A percentile compares a stretch with the other conserved stretches of the same genome.
These are phyloP conservation scores for Sciurus niger DNA, from an alignment of 2,113 vertebrate genomes.

Conservation along the genomic window DNA sequence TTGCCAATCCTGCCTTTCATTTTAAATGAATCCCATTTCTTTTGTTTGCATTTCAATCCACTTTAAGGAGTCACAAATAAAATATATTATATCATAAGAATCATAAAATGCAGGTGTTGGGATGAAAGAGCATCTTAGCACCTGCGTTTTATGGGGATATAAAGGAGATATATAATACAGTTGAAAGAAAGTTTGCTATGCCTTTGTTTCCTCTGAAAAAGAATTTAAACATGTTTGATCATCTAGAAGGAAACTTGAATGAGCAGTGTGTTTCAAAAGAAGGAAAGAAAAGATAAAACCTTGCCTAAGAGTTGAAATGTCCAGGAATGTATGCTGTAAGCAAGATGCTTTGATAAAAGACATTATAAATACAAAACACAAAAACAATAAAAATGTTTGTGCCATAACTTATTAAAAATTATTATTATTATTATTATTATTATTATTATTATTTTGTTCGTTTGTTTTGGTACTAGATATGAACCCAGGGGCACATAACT, in stretches of 20 bases:
- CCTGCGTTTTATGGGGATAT: conserved; percentile 76
- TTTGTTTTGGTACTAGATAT: too few species aligned
- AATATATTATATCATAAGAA: conserved; percentile 81
- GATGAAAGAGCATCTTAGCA: conserved; percentile 77
- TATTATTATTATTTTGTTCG: too few species aligned
- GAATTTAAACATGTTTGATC: conserved; percentile 42
- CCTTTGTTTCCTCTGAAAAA: conserved; percentile 76
- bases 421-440: too few species aligned
- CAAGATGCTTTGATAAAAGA: not conserved
- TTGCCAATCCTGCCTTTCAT: conserved; percentile 62
- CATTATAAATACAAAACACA: not conserved
- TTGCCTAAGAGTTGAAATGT: not conserved
- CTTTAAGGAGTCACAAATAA: conserved; percentile 79
- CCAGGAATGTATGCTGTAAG: not conserved
- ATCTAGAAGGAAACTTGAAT: conserved; percentile 38
- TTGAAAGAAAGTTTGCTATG: conserved; percentile 68
- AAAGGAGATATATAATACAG: conserved; percentile 79
- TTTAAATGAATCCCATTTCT: conserved; percentile 79
- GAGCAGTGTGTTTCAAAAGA: not conserved
- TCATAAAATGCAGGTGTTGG: conserved; percentile 79
- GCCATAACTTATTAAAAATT: not conserved
- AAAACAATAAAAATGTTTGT: not conserved
- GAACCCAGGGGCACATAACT: too few species aligned
- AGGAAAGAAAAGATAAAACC: not conserved
- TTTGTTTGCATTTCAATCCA: conserved; percentile 80